These are phyloP conservation scores for Cephus runcator DNA, from an alignment of 2,888 invertebrate genomes.

Conservation along the genomic window DNA sequence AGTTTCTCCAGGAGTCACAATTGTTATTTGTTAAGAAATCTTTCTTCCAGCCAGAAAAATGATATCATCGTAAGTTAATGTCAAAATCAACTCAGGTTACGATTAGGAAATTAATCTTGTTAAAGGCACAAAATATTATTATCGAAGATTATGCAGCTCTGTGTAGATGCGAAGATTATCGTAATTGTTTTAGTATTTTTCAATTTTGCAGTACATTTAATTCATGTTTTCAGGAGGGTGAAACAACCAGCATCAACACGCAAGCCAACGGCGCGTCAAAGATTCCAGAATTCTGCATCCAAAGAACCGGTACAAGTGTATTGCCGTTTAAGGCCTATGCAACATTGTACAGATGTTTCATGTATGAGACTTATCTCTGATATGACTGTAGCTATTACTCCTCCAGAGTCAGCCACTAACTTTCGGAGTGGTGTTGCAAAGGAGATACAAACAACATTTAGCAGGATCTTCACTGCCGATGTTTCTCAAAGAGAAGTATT, in stretches of 20 bases:
- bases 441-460: conserved; percentile 82
- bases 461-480: conserved; percentile 85
- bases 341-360: conserved; percentile 73
- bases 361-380: conserved; percentile 79
- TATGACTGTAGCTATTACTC: conserved; percentile 74
- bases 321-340: conserved; percentile 85
- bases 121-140: neutral
- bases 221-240: conserved; percentile 44
- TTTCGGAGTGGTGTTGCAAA: conserved; percentile 71
- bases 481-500: conserved; percentile 87
- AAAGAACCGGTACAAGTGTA: conserved; percentile 89
- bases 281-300: conserved; percentile 53
- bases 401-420: conserved; percentile 73
- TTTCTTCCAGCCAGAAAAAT: neutral
- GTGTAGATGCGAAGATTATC: neutral
- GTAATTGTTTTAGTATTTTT: too few relatives aligned
- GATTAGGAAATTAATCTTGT: neutral
- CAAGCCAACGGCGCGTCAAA: conserved; percentile 47
- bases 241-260: conserved; percentile 54
- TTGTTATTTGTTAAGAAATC: neutral
- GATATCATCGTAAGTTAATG: neutral
- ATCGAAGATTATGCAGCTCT: neutral
- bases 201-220: neutral
- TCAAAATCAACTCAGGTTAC: neutral
- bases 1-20: neutral